These are phyloP conservation scores for Thaumatotibia leucotreta DNA, from an alignment of 1,140 invertebrate genomes.

Conservation along the genomic window DNA sequence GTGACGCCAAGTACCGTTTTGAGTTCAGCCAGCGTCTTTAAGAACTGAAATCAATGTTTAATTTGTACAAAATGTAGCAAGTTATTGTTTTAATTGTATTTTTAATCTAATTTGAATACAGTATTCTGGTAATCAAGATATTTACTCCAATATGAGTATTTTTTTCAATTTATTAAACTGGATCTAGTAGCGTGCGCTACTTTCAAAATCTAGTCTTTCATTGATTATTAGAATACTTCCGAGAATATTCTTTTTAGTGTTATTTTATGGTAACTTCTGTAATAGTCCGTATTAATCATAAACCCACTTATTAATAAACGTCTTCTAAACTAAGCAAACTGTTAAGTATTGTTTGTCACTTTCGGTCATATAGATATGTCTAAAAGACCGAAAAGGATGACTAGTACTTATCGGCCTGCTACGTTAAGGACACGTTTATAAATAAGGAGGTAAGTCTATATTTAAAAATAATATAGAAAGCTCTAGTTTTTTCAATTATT, in stretches of 20 bases:
- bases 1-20: neutral
- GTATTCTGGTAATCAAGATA: neutral
- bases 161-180: neutral
- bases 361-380: too few species aligned
- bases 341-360: too few species aligned
- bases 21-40: neutral
- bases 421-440: too few species aligned
- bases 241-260: neutral
- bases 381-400: too few species aligned
- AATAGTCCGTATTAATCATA: too few species aligned
- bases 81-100: slow-evolving; percentile 1
- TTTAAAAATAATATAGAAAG: neutral
- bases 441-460: too few species aligned
- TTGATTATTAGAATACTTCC: neutral
- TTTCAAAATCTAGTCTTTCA: neutral
- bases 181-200: neutral
- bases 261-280: neutral
- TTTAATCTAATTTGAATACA: neutral
- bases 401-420: too few species aligned
- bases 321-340: too few species aligned
- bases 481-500: neutral
- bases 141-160: neutral
- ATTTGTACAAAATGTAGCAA: slow-evolving; percentile 8
- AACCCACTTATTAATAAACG: too few species aligned
- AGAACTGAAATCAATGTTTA: neutral